Evolutionary conservation across 2,888 invertebrate genomes (phyloP).

Genomic region (Periphyllus acericola): DNA sequence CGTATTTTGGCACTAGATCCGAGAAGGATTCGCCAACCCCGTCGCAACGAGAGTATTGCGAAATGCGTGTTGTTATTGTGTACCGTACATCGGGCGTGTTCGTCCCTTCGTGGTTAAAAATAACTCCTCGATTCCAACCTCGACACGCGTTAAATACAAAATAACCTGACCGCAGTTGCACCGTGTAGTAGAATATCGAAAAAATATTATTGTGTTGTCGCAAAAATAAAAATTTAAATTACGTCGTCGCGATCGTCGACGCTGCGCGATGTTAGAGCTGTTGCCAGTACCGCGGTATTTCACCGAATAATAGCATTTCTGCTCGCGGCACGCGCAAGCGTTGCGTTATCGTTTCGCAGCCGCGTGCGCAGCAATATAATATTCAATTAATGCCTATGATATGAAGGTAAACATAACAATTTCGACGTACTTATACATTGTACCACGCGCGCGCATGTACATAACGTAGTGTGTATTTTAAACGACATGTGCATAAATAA

Average conservation of each 20-base stretch:
- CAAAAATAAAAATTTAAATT: too few species aligned
- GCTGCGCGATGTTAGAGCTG: too few species aligned
- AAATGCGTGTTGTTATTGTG: too few species aligned
- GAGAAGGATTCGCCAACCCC: not conserved
- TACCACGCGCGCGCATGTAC: not conserved
- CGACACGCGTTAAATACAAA: too few species aligned
- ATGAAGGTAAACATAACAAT: constrained; percentile 9
- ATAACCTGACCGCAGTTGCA: too few species aligned
- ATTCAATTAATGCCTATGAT: not conserved
- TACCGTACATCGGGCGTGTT: too few species aligned
- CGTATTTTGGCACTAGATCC: not conserved
- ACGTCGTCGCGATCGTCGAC: too few species aligned
- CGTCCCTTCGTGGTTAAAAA: not conserved
- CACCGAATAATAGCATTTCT: too few species aligned
- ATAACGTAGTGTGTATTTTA: not conserved
- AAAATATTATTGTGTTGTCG: too few species aligned
- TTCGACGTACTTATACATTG: not conserved
- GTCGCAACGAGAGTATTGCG: not conserved
- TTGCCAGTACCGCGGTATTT: too few species aligned
- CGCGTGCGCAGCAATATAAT: not conserved
- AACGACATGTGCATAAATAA: not conserved
- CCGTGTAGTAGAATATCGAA: too few species aligned
- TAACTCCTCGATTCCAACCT: not conserved
- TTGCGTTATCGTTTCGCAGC: not conserved
- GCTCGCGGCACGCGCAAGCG: too few species aligned